phyloP scores from a whole-genome alignment of 30 jellyfish, hydroid and myxozoan species.

The Hydractinia echinata region DNA sequence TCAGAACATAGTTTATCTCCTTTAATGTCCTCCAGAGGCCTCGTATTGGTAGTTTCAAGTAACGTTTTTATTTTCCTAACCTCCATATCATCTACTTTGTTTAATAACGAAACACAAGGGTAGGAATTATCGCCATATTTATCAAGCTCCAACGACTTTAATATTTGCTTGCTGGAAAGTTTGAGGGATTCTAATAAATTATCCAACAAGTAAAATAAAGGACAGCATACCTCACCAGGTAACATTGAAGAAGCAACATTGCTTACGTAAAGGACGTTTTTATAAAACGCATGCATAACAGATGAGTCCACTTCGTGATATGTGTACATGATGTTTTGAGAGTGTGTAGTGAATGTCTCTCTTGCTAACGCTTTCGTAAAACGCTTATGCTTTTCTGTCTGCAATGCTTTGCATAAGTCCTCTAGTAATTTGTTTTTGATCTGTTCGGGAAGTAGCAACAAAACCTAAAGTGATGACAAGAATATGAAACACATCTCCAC shows the following conservation, averaged over 20 bases:
- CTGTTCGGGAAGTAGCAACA: slow-evolving; percentile 3
- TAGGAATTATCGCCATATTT: not conserved
- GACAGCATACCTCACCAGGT: not conserved
- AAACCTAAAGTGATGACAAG: not conserved
- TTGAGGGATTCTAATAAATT: not conserved
- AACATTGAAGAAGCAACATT: not conserved
- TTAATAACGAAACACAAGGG: not conserved
- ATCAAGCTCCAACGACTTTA: slow-evolving; percentile 3
- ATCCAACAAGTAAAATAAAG: not conserved
- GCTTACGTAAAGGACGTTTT: not conserved
- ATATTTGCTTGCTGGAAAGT: not conserved
- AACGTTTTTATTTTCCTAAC: not conserved
- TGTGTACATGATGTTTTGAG: slow-evolving; percentile 3
- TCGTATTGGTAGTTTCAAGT: not conserved
- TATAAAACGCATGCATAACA: not conserved
- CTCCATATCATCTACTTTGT: not conserved
- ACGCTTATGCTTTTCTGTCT: not conserved
- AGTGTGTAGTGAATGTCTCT: slow-evolving; percentile 1
- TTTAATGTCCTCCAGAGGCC: not conserved
- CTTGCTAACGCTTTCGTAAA: not conserved
- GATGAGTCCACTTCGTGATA: not conserved
- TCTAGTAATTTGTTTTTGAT: not conserved
- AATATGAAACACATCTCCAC: too few relatives aligned
- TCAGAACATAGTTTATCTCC: not conserved
- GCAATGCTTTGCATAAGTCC: not conserved